Evolutionary conservation across 2,113 vertebrate genomes (phyloP).

Genomic region (Dolichallabes microphthalmus): DNA sequence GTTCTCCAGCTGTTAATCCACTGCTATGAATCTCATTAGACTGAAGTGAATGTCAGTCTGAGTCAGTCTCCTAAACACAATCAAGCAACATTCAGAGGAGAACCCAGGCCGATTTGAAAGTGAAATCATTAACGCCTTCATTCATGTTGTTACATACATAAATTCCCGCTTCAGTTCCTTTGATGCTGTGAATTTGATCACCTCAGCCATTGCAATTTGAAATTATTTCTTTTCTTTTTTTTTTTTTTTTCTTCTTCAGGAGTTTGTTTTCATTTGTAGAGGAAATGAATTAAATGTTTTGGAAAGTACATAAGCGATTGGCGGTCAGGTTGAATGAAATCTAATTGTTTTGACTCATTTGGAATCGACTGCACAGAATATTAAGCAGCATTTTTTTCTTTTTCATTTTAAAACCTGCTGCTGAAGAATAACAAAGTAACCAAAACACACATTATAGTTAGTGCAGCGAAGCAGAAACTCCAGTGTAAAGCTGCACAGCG

Average conservation of each 20-base stretch:
- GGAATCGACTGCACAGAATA: conserved; percentile 27
- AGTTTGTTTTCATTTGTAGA: conserved; percentile 46
- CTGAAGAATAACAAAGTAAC: background rate
- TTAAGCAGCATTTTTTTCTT: conserved; percentile 31
- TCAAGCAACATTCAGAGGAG: conserved; percentile 34
- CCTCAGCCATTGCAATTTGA: conserved; percentile 39
- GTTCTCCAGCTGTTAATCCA: background rate
- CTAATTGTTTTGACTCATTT: conserved; percentile 48
- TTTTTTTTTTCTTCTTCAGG: conserved; percentile 24
- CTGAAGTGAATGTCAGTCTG: background rate
- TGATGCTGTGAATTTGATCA: conserved; percentile 41
- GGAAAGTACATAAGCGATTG: conserved; percentile 27
- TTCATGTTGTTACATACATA: background rate
- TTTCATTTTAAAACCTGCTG: background rate
- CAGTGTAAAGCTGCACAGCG: background rate
- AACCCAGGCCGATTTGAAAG: conserved; percentile 26
- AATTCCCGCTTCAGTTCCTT: conserved; percentile 39
- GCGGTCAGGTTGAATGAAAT: conserved; percentile 22
- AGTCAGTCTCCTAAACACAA: conserved; percentile 22
- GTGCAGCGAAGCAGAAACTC: background rate
- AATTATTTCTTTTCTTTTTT: background rate
- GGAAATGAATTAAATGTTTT: conserved; percentile 31
- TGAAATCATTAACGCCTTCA: conserved; percentile 29
- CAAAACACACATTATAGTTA: background rate
- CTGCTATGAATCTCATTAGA: background rate